Conservation (phyloP, 2,888 invertebrate genomes). For the Molanna angustata region DNA sequence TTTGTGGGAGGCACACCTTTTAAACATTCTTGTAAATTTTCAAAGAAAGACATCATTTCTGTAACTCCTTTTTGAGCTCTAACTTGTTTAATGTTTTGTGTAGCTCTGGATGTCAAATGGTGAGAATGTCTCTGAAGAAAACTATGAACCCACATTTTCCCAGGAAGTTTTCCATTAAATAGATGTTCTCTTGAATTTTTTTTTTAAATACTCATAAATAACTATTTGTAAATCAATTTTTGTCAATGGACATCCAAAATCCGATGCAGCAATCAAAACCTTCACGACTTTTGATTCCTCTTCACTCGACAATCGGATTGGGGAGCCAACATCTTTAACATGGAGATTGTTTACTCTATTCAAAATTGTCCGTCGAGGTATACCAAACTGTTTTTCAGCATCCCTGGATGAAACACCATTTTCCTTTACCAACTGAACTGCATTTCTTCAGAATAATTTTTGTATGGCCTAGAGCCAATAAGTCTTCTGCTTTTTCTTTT, state of each 20-base stretch:
- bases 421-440: neutral
- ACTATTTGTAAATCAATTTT: slow-evolving; percentile 1
- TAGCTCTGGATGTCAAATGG: neutral
- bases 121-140: neutral
- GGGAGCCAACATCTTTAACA: neutral
- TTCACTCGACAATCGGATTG: neutral
- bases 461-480: slow-evolving; percentile 3
- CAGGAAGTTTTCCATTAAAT: neutral
- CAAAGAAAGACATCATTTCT: slow-evolving; percentile 3
- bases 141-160: slow-evolving; percentile 1
- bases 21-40: neutral
- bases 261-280: slow-evolving; percentile 1
- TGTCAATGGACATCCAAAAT: slow-evolving; percentile 7
- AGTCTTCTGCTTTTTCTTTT: slow-evolving; percentile 2
- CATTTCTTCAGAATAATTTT: slow-evolving; percentile 5
- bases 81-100: slow-evolving; percentile 1
- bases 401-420: neutral
- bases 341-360: neutral
- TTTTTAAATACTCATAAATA: slow-evolving; percentile 3
- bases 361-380: slow-evolving; percentile 3
- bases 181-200: neutral
- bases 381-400: slow-evolving; percentile 4
- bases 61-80: slow-evolving; percentile 1
- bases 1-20: slow-evolving; percentile 6
- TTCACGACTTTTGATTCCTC: neutral